Evolutionary conservation across 2,797 vertebrate species (phyloP).

Genomic region (Mionectes olivaceus): DNA sequence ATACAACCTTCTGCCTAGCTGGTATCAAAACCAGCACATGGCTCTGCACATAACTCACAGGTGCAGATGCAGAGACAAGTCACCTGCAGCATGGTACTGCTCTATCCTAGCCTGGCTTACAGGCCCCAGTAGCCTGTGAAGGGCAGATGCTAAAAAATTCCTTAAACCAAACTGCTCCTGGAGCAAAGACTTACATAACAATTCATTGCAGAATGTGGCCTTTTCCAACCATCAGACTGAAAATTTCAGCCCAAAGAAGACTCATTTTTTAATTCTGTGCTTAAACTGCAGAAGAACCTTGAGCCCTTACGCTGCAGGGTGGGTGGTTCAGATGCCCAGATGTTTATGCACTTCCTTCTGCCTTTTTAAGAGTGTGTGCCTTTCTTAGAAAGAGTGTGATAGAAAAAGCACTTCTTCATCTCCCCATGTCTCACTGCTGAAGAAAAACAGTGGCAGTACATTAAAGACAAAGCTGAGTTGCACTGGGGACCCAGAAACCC

Average conservation of each 20-base stretch:
- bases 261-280: background rate
- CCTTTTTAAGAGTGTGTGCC: background rate
- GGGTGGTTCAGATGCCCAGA: background rate
- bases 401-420: background rate
- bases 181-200: background rate
- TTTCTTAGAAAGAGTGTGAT: background rate
- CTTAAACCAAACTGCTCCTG: background rate
- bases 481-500: background rate
- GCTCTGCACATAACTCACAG: accelerated
- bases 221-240: background rate
- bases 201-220: accelerated
- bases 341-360: background rate
- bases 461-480: background rate
- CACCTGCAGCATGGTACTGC: background rate
- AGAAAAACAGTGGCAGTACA: background rate
- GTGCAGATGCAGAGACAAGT: background rate
- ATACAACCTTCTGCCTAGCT: background rate
- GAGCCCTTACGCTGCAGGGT: background rate
- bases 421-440: background rate
- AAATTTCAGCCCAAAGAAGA: background rate
- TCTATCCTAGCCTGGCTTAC: background rate
- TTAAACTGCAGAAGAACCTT: background rate
- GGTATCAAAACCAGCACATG: accelerated
- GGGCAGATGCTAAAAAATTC: background rate
- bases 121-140: background rate